Conservation (phyloP, 2,113 vertebrate species). For the Gobiocypris rarus region DNA sequence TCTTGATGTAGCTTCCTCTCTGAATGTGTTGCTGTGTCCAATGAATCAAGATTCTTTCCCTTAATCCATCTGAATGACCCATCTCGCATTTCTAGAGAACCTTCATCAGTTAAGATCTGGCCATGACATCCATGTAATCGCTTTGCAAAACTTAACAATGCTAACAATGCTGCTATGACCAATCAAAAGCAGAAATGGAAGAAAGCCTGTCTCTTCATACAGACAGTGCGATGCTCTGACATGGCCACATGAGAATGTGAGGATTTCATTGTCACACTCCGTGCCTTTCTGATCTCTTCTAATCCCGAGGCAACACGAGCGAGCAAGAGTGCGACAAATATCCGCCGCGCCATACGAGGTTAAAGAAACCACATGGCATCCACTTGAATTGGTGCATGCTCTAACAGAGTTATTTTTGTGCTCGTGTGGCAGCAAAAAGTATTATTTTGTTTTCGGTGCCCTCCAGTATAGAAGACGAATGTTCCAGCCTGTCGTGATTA, state of each 20-base stretch:
- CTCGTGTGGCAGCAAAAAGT: slow-evolving; percentile 14
- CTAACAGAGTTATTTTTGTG: slow-evolving; percentile 44
- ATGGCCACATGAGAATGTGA: slow-evolving; percentile 8
- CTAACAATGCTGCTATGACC: neutral
- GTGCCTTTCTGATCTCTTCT: slow-evolving; percentile 39
- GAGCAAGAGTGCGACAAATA: slow-evolving; percentile 2
- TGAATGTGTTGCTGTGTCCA: neutral
- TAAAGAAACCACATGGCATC: slow-evolving; percentile 30
- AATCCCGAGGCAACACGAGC: slow-evolving; percentile 31
- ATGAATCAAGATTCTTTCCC: neutral
- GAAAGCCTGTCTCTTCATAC: neutral
- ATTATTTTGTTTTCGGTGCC: slow-evolving; percentile 40
- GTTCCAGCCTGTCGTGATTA: slow-evolving; percentile 22
- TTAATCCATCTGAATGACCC: slow-evolving; percentile 32
- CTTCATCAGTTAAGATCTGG: slow-evolving; percentile 10
- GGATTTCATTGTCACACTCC: slow-evolving; percentile 39
- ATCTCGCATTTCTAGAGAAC: neutral
- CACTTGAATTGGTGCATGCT: slow-evolving; percentile 40
- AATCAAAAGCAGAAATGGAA: neutral
- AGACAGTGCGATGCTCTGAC: neutral
- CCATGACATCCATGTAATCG: neutral
- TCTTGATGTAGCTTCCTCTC: neutral
- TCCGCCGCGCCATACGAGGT: slow-evolving; percentile 23
- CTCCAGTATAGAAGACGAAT: slow-evolving; percentile 38
- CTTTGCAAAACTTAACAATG: neutral